Conservation (phyloP, 2,888 invertebrate species). For the Pammene aurita region DNA sequence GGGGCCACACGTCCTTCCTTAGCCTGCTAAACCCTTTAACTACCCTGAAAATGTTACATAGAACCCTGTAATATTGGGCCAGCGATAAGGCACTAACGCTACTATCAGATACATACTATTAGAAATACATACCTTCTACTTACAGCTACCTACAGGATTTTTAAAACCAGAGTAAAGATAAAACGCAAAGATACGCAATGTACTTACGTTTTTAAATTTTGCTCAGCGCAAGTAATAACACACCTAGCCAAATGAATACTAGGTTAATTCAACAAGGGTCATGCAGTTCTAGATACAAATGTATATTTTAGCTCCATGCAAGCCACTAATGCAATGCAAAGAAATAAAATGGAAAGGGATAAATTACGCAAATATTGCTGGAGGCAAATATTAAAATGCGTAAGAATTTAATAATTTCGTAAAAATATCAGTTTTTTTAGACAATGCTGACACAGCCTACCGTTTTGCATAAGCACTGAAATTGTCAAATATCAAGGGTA, state of each 20-base stretch:
- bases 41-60: too few relatives aligned
- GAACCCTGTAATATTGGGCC: too few relatives aligned
- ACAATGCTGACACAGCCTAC: background rate
- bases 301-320: slow-evolving; percentile 52
- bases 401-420: background rate
- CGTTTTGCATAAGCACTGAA: too few relatives aligned
- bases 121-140: slow-evolving; percentile 3
- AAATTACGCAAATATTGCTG: background rate
- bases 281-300: slow-evolving; percentile 52
- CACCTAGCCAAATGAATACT: slow-evolving; percentile 79
- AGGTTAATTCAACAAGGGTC: slow-evolving; percentile 64
- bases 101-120: background rate
- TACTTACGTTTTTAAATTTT: slow-evolving; percentile 79
- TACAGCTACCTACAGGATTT: slow-evolving; percentile 10
- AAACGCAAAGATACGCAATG: slow-evolving; percentile 44
- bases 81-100: too few relatives aligned
- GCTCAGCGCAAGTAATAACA: slow-evolving; percentile 78
- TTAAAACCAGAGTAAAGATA: slow-evolving; percentile 11
- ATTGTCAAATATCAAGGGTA: background rate
- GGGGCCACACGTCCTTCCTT: too few relatives aligned
- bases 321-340: slow-evolving; percentile 42
- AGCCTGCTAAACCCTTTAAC: too few relatives aligned
- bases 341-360: slow-evolving; percentile 10
- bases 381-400: background rate
- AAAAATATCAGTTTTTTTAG: background rate